Percentiles rank a stretch among this genome's conserved stretches.
These are phyloP conservation scores for Bujurquina vittata DNA, from an alignment of 2,113 vertebrate genomes.

Conservation along the genomic window DNA sequence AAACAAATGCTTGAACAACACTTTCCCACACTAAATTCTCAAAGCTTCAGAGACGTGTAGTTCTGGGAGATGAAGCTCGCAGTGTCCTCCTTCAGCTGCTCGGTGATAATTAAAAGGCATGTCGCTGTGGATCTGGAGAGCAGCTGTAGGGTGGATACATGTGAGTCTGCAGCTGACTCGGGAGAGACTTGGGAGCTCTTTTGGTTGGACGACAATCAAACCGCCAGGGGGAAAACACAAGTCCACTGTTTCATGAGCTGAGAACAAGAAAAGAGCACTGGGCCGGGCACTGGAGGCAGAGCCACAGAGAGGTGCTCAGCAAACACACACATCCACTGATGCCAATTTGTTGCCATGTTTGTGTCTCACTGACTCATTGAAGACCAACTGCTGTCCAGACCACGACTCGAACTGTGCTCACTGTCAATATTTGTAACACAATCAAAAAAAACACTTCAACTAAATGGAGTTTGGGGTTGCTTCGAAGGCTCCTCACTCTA, in stretches of 20 bases:
- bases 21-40: slow-evolving; percentile 53
- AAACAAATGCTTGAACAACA: neutral
- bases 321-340: neutral
- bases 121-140: slow-evolving; percentile 39
- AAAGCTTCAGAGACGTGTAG: slow-evolving; percentile 3
- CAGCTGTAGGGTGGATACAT: slow-evolving; percentile 69
- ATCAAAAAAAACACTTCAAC: neutral
- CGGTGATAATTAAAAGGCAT: slow-evolving; percentile 60
- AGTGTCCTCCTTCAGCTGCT: slow-evolving; percentile 57
- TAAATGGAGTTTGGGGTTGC: neutral
- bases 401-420: neutral
- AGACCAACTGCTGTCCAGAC: neutral
- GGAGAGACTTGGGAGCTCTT: slow-evolving; percentile 10
- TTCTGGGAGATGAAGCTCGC: slow-evolving; percentile 23
- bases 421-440: neutral
- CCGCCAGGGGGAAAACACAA: slow-evolving; percentile 6
- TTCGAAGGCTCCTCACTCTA: neutral
- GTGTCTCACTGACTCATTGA: neutral
- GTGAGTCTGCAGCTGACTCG: slow-evolving; percentile 39
- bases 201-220: slow-evolving; percentile 36
- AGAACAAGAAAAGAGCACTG: neutral
- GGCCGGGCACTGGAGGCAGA: neutral
- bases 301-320: neutral
- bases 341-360: neutral
- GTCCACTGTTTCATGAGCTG: neutral